phyloP scores from a whole-genome alignment of 2,888 invertebrate species.

The Stenoptilia bipunctidactyla region DNA sequence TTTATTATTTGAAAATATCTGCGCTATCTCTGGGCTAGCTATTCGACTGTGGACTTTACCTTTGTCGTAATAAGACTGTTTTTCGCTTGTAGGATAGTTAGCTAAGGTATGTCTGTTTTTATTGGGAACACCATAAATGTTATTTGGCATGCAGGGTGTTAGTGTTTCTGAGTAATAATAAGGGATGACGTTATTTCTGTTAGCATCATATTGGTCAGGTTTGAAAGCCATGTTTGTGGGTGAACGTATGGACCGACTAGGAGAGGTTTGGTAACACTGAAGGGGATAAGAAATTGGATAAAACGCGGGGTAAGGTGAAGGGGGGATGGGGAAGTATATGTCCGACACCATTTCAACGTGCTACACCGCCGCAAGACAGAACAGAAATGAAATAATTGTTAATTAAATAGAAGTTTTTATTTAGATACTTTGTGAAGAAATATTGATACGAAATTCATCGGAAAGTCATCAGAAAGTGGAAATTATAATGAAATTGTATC shows the following conservation, averaged over 20 bases:
- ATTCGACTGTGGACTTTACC: conserved; percentile 29
- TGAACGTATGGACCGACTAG: conserved; percentile 39
- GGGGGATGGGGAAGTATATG: conserved; percentile 75
- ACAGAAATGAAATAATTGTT: conserved; percentile 57
- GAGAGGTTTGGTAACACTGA: conserved; percentile 54
- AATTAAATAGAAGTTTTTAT: conserved; percentile 31
- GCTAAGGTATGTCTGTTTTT: conserved; percentile 48
- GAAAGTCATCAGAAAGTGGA: no score
- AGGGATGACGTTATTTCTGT: conserved; percentile 64
- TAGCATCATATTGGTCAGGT: conserved; percentile 65
- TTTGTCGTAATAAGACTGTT: conserved; percentile 37
- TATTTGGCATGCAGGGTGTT: conserved; percentile 56
- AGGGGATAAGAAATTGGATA: conserved; percentile 59
- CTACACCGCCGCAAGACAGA: conserved; percentile 71
- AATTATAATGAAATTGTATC: no score
- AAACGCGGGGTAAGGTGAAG: conserved; percentile 55
- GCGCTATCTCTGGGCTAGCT: conserved; percentile 36
- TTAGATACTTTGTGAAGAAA: conserved; percentile 5
- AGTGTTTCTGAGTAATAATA: conserved; percentile 62
- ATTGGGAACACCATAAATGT: conserved; percentile 40
- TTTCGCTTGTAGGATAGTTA: conserved; percentile 44
- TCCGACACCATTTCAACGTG: conserved; percentile 83
- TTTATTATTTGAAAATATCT: conserved; percentile 30
- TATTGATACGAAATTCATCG: no score
- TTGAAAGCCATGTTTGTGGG: conserved; percentile 47